A percentile compares a stretch with the other conserved stretches of the same genome.
These are phyloP conservation scores for Caenorhabditis sp. DNA, from an alignment of 2,888 invertebrate species.

Conservation along the genomic window DNA sequence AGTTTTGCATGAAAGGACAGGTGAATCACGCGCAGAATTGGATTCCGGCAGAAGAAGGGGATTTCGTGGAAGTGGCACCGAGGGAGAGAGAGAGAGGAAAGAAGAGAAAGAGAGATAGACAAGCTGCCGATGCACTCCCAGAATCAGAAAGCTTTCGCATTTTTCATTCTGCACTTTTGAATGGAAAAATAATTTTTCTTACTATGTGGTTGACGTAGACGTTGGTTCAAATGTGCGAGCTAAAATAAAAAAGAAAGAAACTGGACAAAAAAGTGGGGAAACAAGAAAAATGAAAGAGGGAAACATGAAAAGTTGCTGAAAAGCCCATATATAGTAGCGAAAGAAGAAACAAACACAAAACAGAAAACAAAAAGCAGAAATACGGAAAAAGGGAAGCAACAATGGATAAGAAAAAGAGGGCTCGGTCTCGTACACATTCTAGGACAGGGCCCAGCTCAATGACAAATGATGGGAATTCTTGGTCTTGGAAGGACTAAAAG, in stretches of 20 bases:
- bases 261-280: not conserved
- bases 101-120: slow-evolving; percentile 10
- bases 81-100: slow-evolving; percentile 2
- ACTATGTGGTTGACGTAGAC: slow-evolving; percentile 1
- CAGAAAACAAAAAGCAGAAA: slow-evolving; percentile 15
- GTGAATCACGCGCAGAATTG: slow-evolving; percentile 27
- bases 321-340: no score
- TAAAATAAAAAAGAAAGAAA: not conserved
- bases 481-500: slow-evolving; percentile 18
- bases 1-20: slow-evolving; percentile 13
- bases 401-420: slow-evolving; percentile 42
- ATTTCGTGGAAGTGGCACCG: slow-evolving; percentile 11
- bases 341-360: slow-evolving; percentile 5
- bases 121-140: slow-evolving; percentile 23
- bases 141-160: slow-evolving; percentile 27
- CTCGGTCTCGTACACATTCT: slow-evolving; percentile 46
- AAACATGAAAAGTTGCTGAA: slow-evolving; percentile 5
- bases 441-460: slow-evolving; percentile 59
- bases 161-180: slow-evolving; percentile 28
- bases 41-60: slow-evolving; percentile 17
- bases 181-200: slow-evolving; percentile 18
- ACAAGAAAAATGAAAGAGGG: not conserved
- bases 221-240: not conserved
- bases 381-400: slow-evolving; percentile 26
- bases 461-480: slow-evolving; percentile 62